Evolutionary conservation across 2,888 invertebrate genomes (phyloP).

Genomic region (Netelia fuscicornis): DNA sequence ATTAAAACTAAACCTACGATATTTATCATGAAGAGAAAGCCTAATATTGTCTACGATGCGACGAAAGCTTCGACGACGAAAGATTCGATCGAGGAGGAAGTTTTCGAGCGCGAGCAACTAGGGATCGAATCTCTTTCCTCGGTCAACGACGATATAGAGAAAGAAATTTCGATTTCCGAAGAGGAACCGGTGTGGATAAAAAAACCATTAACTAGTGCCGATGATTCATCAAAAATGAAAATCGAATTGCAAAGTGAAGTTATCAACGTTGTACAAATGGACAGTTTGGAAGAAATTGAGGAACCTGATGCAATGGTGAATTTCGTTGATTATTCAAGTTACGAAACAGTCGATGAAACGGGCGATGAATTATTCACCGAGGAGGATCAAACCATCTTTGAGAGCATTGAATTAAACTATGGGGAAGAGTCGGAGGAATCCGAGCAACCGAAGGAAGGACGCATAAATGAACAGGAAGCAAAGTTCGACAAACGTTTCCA

Average conservation of each 20-base stretch:
- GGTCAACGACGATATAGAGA: neutral
- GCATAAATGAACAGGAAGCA: neutral
- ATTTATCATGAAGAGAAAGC: conserved; percentile 90
- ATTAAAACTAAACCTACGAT: conserved; percentile 94
- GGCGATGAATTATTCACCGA: conserved; percentile 36
- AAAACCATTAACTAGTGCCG: conserved; percentile 23
- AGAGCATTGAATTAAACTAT: conserved; percentile 65
- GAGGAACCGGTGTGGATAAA: conserved; percentile 34
- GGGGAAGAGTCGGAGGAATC: conserved; percentile 25
- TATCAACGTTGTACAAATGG: conserved; percentile 13
- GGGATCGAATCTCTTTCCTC: neutral
- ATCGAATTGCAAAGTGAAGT: conserved; percentile 27
- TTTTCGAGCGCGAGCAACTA: neutral
- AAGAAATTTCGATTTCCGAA: conserved; percentile 20
- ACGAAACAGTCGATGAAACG: conserved; percentile 46
- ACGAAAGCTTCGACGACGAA: conserved; percentile 74
- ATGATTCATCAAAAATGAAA: conserved; percentile 16
- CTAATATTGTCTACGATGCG: conserved; percentile 86
- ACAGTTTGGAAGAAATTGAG: conserved; percentile 47
- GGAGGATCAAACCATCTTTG: conserved; percentile 45
- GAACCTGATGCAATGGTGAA: conserved; percentile 21
- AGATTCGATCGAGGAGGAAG: neutral
- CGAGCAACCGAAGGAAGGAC: neutral
- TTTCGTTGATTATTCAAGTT: conserved; percentile 53
- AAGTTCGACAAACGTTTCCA: conserved; percentile 10